Evolutionary conservation across 2,888 invertebrate species (phyloP), one percentile per base, ranked within the genome.

Genomic region (Trissoscelio sp.): DNA sequence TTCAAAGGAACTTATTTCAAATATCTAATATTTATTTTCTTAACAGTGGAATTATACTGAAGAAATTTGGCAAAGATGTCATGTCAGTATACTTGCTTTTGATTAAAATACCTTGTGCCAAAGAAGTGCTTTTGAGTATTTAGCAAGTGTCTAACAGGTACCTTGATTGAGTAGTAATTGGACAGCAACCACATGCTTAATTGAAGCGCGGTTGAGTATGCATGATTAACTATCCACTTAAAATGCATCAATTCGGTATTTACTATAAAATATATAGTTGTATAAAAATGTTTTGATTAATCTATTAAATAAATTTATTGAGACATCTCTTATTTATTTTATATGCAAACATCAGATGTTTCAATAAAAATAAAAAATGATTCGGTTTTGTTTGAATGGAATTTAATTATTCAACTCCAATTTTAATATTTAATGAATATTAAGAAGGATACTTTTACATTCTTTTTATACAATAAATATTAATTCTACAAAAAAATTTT

Each of bases 101-200:
- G 37, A 24, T 6, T 34, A 4, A 22, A 48, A 48, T 44, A 18
- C 11, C 12, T 48, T 48, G 20, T 34, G n/a, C 37, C 48, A 60
- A 72, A 60, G 51, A 60, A 74, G 53, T 74, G 31, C 12, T 62
- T 64, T 74, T 74, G 42, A 14, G 37, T 24, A 44, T 74, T 64
- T 74, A 64, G 64, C 37, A 14, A 51, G 60, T 42, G 37, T 57
- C 48, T 66, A 66, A 75, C 58, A 58, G 58, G 51, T 58, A 58
- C 34, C 39, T 66, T 66, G 66, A 74, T 74, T 62, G 64, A 66
- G 46, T 66, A 48, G 39, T 66, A 74, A 74, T 74, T 74, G 64
- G 48, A 74, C 74, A 20, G 28, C 58, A 58, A 70, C 34, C 60
- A 58, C 46, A 70, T 58, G 31, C 46, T 46, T 57, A 57, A 70